Base-by-base conservation (phyloP, 2,888 invertebrate species). In the Habrosyne pyritoides region DNA sequence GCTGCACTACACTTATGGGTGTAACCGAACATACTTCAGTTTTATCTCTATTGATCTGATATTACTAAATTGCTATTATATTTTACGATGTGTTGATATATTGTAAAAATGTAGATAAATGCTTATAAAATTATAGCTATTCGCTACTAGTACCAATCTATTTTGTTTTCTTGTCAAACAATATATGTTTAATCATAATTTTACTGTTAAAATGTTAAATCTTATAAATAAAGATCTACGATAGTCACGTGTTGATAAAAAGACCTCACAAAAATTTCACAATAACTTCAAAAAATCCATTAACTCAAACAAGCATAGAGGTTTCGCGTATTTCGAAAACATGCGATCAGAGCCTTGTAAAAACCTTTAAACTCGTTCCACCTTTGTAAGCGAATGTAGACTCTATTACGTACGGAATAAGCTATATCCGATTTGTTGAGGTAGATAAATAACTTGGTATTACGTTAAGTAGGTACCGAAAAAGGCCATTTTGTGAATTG, bases 401-500 rank as follows among this genome's bases (percentile, higher is more conserved):
- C 42, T 18, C 28, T 47, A 28, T 21, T 61, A 56, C 66, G 50
- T 62, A 72, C 59, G 64, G 61, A 66, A 71, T 72, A 73, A 67
- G 66, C 18, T 14, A 42, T 18, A 42, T 42, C 42, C 14, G 14
- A 42, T 8, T 8, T 2, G 36, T 36, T 14, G 21, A 24, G 8
- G 21, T 14, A 14, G 21, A 12, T 49, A 50, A 21, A 48, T 48
- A 50, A 22, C 42, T 22, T 53, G 36, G 54, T 48, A 59, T 57
- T 64, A 57, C 56, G 57, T 61, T 59, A 52, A 52, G 54, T 54
- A 55, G 55, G 58, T 63, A 57, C 50, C 60, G 59, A 59, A 72
- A 71, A 73, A 68, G 68, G 71, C 69, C 67, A 79, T 85, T 74
- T 79, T 77, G 72, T 73, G 75, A 79, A 77, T 79, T 73, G 77